Evolutionary conservation across 1,140 invertebrate genomes (phyloP), one percentile per base, ranked within the genome.

Genomic region (Sipha flava): DNA sequence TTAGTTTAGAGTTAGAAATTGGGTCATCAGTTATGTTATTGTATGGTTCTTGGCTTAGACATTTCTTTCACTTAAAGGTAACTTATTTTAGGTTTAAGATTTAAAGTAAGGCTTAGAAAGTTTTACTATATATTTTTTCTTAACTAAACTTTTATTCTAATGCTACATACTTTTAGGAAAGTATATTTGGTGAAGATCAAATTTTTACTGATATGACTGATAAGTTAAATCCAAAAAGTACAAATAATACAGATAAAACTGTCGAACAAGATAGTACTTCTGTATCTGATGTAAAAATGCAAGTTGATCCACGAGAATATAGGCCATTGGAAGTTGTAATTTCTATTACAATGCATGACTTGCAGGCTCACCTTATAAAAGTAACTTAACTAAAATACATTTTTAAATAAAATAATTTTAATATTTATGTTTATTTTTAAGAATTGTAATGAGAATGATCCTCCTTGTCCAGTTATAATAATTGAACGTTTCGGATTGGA

Each of bases 111-210:
- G n/a, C n/a, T n/a, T n/a, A n/a, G n/a, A n/a, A n/a, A n/a, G n/a
- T n/a, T n/a, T 18, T 40, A 37, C 18, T 37, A n/a, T 64, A 31
- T 64, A 64, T 12, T 31, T 64, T 7, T 64, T 64, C 3, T 16
- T 26, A 68, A 14, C 34, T 34, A 31, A n/a, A 68, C 0, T 68
- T 3, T 14, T 49, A 37, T 16, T 2, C n/a, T 80, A 14, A 57
- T 64, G 34, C 3, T 21, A 26, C 0, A 21, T 68, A 59, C 73
- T 84, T 87, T 40, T 82, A 92, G 88, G 96, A 98, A 87, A 98
- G 98, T 84, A 95, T 98, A 80, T 95, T 98, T 86, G 97, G 97
- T 0, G 95, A 97, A 85, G 92, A 96, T 88, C 95, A 98, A 86
- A 89, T 88, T 9, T 97, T 98, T 84, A 95, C 94, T 0, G 95